phyloP scores from a whole-genome alignment of 2,113 vertebrate species.

The Nannobrachium achirus region DNA sequence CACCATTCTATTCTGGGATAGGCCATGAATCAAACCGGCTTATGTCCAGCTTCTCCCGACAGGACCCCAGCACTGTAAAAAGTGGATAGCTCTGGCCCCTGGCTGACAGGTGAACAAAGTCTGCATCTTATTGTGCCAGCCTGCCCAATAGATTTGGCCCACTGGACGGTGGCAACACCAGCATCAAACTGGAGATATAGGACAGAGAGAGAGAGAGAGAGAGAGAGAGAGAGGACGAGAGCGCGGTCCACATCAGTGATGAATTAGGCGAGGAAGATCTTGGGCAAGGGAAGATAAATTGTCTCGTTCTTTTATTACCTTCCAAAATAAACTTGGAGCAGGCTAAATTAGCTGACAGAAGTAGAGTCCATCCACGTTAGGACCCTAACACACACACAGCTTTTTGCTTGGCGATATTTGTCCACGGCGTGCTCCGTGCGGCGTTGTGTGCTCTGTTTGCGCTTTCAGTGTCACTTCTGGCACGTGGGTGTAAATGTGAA shows the following conservation, averaged over 20 bases:
- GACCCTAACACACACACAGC: background rate
- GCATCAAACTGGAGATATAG: background rate
- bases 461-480: constrained; percentile 56
- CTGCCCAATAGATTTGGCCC: constrained; percentile 18
- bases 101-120: constrained; percentile 32
- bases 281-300: background rate
- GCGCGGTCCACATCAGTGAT: constrained; percentile 2
- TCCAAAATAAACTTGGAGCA: constrained; percentile 4
- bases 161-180: background rate
- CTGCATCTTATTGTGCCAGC: constrained; percentile 36
- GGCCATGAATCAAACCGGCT: constrained; percentile 61
- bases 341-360: background rate
- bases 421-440: constrained; percentile 26
- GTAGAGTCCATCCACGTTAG: too few relatives aligned
- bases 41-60: constrained; percentile 53
- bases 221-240: background rate
- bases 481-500: constrained; percentile 62
- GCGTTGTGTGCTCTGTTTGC: constrained; percentile 33
- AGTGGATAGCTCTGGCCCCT: constrained; percentile 33
- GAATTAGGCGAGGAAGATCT: background rate
- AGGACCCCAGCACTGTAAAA: constrained; percentile 45
- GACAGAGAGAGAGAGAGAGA: background rate
- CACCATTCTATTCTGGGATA: constrained; percentile 68
- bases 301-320: background rate
- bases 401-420: constrained; percentile 2